Evolutionary conservation across 37 sponge, comb jelly and placozoan species (phyloP), one percentile per base, ranked within the genome.

Genomic region (Agelas oroides): DNA sequence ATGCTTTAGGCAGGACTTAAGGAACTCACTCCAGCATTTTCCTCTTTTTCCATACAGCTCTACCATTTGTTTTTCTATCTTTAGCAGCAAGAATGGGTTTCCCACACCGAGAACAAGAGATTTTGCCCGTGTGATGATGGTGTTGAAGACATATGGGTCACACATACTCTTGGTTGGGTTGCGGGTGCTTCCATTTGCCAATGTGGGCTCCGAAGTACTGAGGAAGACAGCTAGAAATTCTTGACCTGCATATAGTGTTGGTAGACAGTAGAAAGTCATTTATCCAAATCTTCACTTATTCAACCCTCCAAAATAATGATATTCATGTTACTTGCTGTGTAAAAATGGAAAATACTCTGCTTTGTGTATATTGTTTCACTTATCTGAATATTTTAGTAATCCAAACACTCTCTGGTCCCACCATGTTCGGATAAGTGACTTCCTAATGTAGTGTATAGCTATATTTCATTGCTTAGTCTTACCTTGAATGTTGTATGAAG

Each of bases 161-260:
- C 94, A 93, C 0, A 79, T 67, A 36, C 94, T 93, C 80, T 93
- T 93, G 2, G 86, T 84, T 55, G 90, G 94, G 53, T 93, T 85
- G 15, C 32, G 57, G 15, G 87, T 71, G 18, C 53, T 59, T 0
- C 90, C 90, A 57, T 62, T 15, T 28, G 21, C 23, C 60, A 62
- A 24, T 18, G 77, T 53, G 2, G 89, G 79, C 36, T 93, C 94
- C 39, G 62, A 35, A 24, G 94, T 93, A 54, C 94, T 85, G 67
- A 93, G 18, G 55, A 88, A 93, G 1, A 93, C 24, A 1, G 86
- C 87, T 14, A 55, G 73, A 64, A 76, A 93, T 54, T 93, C 90
- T 25, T 75, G 68, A 55, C 94, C 94, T 93, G 24, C 8, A 46
- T 39, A 41, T n/a, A 19, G n/a, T n/a, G n/a, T n/a, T n/a, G n/a